Base-by-base conservation (phyloP, 2,797 vertebrate genomes). In the Cossypha heuglini region DNA sequence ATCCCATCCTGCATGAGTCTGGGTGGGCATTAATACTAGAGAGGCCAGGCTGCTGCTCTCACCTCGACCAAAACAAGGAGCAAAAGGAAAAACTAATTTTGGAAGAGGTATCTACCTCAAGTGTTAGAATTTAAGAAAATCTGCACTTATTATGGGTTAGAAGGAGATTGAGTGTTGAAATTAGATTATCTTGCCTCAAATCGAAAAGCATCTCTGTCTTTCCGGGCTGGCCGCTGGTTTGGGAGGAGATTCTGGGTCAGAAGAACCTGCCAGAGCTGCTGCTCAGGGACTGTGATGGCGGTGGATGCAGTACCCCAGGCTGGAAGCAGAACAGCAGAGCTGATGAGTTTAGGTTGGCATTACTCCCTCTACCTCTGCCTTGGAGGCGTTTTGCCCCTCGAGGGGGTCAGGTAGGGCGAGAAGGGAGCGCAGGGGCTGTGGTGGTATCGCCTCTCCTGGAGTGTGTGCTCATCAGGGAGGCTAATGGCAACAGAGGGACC, bases 271-370 rank as follows among this genome's bases (percentile, higher is more conserved):
- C 16, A 22, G 43, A 62, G 43, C 7, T 11, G 57, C 64, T 33
- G 51, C 33, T 66, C 18, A 5, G 64, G 31, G n/a, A 16, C 58
- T 31, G 37, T 31, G 68, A 28, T 2, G 2, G 11, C 3, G 5
- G 5, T 0, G 2, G 40, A 13, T 1, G 3, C 1, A 11, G 19
- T 0, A 5, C 4, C 2, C 22, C 11, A 12, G 25, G 25, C 37
- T 74, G 72, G 67, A 54, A 79, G 46, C 31, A 45, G 58, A 74
- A 75, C 7, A n/a, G 11, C 15, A 10, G 63, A 38, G 37, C 37
- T 31, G 31, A 52, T 31, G 31, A 57, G 37, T 29, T 63, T 26
- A 16, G 14, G 19, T 21, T 76, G 63, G 48, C 42, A 55, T 19
- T 3, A 3, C 18, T 33, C 16, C 8, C 13, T n/a, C 14, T 9